Evolutionary conservation across 37 sponge, comb jelly and placozoan species (phyloP), one percentile per base, ranked within the genome.

Genomic region (Dysidea cf. avara): DNA sequence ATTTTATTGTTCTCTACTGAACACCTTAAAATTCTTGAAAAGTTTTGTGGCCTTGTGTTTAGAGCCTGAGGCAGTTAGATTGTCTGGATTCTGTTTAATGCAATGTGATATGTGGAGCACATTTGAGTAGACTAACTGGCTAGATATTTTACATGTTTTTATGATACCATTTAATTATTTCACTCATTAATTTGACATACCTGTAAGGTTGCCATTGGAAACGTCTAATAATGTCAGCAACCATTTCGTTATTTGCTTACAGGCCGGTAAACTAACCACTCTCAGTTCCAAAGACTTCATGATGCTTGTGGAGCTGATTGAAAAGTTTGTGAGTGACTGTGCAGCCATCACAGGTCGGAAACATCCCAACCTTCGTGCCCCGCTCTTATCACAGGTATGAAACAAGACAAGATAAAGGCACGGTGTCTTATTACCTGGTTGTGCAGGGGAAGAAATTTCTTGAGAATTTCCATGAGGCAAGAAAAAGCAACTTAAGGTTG

Each of bases 401-500:
- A 18, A 20, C 2, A 25, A 37, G 17, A 22, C 21, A 2, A 47
- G 55, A 18, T 20, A 29, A 22, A 20, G 63, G 24, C 57, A 36
- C 62, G 33, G 22, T 36, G 2, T 17, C 4, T 67, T 20, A 11
- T 4, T 74, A 7, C 12, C 5, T 64, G 6, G 34, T 14, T 71
- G 18, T 51, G 4, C 37, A 90, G 91, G 84, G 89, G 4, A 95
- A 87, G 80, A 61, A 71, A 37, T 95, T 86, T 67, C 65, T 95
- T 47, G 92, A 95, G 51, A 73, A 92, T 34, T 95, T 95, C 73
- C 96, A 95, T 51, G 86, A 84, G 20, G 69, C 46, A 29, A 62
- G 76, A 9, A 76, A 53, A 68, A 35, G 22, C 25, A 95, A 95
- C 43, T 66, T 94, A 26, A 52, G 90, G 93, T 92, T 61, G n/a